phyloP scores from a whole-genome alignment of 1,140 invertebrate species.

The Drosophila fuyamai region DNA sequence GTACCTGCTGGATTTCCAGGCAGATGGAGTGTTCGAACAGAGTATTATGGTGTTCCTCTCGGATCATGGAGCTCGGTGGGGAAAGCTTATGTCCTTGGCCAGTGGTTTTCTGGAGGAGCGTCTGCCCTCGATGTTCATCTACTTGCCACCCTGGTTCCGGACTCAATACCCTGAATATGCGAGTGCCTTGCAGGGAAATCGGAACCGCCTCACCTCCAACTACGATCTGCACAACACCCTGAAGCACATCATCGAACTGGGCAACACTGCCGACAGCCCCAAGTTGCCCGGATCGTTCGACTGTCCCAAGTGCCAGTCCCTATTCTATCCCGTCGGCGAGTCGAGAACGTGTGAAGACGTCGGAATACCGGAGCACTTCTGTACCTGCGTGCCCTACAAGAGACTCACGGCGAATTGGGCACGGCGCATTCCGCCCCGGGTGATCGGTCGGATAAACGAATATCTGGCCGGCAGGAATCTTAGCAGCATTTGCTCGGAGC shows the following conservation, averaged over 20 bases:
- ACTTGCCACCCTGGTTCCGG: slow-evolving; percentile 91
- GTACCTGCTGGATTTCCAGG: slow-evolving; percentile 87
- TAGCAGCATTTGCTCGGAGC: slow-evolving; percentile 40
- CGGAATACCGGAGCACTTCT: slow-evolving; percentile 91
- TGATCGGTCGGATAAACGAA: slow-evolving; percentile 85
- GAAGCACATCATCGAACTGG: slow-evolving; percentile 84
- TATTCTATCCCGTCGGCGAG: slow-evolving; percentile 88
- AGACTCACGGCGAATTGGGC: slow-evolving; percentile 69
- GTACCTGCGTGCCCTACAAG: slow-evolving; percentile 88
- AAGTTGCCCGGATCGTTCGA: slow-evolving; percentile 34
- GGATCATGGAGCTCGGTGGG: slow-evolving; percentile 97
- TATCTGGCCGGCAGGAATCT: slow-evolving; percentile 55
- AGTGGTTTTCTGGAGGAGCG: slow-evolving; percentile 95
- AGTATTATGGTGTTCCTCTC: slow-evolving; percentile 92
- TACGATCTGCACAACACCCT: slow-evolving; percentile 92
- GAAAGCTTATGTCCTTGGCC: slow-evolving; percentile 87
- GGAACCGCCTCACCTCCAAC: slow-evolving; percentile 90
- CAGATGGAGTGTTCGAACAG: slow-evolving; percentile 87
- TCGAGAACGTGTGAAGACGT: slow-evolving; percentile 90
- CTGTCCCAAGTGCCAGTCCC: slow-evolving; percentile 88
- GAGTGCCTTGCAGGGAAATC: slow-evolving; percentile 89
- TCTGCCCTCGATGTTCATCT: slow-evolving; percentile 93
- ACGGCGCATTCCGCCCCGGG: slow-evolving; percentile 32
- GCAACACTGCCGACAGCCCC: slow-evolving; percentile 6
- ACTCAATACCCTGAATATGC: slow-evolving; percentile 88